Conservation (phyloP, 2,113 vertebrate genomes). For the Tupaia tana region DNA sequence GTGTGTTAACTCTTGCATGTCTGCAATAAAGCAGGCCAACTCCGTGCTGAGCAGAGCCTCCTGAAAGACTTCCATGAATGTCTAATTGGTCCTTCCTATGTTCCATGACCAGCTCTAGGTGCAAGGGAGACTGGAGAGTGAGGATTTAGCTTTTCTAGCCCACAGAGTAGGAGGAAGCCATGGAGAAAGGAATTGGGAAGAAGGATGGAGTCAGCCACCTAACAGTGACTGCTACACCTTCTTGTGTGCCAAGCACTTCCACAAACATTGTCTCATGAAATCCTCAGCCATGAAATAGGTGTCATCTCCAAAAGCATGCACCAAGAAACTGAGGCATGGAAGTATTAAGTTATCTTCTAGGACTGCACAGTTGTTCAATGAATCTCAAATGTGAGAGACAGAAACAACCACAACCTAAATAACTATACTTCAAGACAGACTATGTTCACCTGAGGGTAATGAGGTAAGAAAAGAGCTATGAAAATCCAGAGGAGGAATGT, state of each 20-base stretch:
- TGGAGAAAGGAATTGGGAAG: neutral
- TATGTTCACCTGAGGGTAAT: neutral
- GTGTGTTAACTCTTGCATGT: neutral
- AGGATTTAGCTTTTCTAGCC: neutral
- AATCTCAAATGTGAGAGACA: neutral
- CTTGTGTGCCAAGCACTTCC: neutral
- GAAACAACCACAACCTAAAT: neutral
- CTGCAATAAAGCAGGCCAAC: neutral
- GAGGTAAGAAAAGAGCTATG: neutral
- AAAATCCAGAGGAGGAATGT: neutral
- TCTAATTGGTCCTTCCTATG: neutral
- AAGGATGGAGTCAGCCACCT: neutral
- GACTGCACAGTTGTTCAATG: neutral
- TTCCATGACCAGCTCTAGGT: neutral
- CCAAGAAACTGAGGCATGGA: neutral
- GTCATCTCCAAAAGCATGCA: neutral
- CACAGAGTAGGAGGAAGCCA: neutral
- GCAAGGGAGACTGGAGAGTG: neutral
- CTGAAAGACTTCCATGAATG: neutral
- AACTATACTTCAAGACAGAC: neutral
- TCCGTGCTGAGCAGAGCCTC: neutral
- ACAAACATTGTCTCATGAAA: neutral
- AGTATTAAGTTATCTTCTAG: neutral
- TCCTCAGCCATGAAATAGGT: neutral
- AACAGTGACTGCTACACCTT: neutral